These are phyloP conservation scores for Pyrochroa serraticornis DNA, from an alignment of 2,888 invertebrate species.

Conservation along the genomic window DNA sequence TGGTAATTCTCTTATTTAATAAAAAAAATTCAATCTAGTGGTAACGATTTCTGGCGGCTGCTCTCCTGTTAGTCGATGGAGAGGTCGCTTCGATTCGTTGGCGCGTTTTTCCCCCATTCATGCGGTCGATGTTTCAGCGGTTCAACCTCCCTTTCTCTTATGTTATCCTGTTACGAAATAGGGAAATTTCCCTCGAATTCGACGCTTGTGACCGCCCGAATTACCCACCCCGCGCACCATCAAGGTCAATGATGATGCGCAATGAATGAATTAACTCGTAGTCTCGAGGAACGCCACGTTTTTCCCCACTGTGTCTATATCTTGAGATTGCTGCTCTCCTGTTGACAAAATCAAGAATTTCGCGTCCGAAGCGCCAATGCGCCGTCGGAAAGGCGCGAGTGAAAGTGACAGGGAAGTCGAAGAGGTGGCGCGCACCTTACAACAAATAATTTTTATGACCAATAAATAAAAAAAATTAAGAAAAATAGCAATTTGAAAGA, in stretches of 20 bases:
- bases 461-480: no score
- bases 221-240: slow-evolving; percentile 22
- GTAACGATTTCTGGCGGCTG: no score
- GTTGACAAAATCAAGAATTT: slow-evolving; percentile 33
- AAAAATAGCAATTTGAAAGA: no score
- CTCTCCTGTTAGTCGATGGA: not conserved
- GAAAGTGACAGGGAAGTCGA: slow-evolving; percentile 6
- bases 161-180: slow-evolving; percentile 40
- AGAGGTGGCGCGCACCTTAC: not conserved
- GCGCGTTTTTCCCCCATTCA: slow-evolving; percentile 1
- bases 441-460: no score
- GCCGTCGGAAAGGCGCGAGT: slow-evolving; percentile 6
- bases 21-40: no score
- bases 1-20: no score
- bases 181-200: slow-evolving; percentile 47
- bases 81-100: not conserved
- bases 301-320: not conserved
- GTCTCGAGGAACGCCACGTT: slow-evolving; percentile 2
- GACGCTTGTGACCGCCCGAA: slow-evolving; percentile 35
- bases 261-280: slow-evolving; percentile 1
- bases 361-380: slow-evolving; percentile 42
- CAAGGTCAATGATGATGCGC: slow-evolving; percentile 17
- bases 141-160: slow-evolving; percentile 6
- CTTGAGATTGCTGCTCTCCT: slow-evolving; percentile 22
- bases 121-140: not conserved